These are phyloP conservation scores for Acheta domesticus DNA, from an alignment of 2,888 invertebrate genomes.

Conservation along the genomic window DNA sequence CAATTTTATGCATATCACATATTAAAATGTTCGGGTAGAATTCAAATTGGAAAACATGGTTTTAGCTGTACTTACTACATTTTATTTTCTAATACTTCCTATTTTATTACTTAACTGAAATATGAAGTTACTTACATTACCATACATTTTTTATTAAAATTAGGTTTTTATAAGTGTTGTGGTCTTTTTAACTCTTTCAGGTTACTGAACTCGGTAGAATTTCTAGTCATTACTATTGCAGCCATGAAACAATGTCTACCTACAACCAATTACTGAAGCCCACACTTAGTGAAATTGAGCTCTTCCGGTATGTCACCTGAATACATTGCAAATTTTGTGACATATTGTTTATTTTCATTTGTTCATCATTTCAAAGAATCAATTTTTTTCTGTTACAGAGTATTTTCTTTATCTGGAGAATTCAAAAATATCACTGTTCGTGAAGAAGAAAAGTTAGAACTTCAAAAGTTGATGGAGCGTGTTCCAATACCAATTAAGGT, in stretches of 20 bases:
- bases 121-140: too few relatives aligned
- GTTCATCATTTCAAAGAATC: conserved; percentile 21
- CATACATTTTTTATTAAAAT: too few relatives aligned
- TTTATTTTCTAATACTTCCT: too few relatives aligned
- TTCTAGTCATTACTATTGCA: conserved; percentile 97
- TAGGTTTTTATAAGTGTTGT: too few relatives aligned
- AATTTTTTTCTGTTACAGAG: conserved; percentile 50
- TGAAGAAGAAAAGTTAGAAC: conserved; percentile 94
- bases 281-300: conserved; percentile 93
- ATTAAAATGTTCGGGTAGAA: too few relatives aligned
- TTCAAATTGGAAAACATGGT: too few relatives aligned
- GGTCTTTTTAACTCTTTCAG: conserved; percentile 51
- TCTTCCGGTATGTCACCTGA: conserved; percentile 60
- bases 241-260: conserved; percentile 92
- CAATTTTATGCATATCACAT: too few relatives aligned
- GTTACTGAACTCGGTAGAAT: conserved; percentile 95
- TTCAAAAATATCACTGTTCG: conserved; percentile 90
- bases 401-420: conserved; percentile 97
- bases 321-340: not conserved
- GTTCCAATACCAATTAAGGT: conserved; percentile 96
- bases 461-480: conserved; percentile 90
- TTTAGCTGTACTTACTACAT: too few relatives aligned
- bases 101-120: too few relatives aligned
- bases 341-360: not conserved
- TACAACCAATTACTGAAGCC: conserved; percentile 96